These are phyloP conservation scores for Nycticorax nycticorax DNA, from an alignment of 2,113 vertebrate species.

Conservation along the genomic window DNA sequence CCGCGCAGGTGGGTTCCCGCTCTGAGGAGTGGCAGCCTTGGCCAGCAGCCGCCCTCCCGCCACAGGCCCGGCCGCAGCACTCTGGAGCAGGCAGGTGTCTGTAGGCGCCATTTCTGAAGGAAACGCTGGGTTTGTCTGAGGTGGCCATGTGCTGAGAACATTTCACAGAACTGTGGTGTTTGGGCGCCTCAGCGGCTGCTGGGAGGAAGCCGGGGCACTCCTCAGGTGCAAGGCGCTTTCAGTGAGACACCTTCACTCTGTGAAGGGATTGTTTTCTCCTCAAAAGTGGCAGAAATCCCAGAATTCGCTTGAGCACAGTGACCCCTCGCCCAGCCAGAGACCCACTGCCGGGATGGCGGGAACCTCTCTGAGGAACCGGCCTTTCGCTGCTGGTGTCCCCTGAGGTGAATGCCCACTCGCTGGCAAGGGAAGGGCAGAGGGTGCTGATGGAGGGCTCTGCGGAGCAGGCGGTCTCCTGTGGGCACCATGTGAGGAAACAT, in stretches of 20 bases:
- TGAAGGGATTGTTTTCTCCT: background rate
- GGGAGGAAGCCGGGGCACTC: background rate
- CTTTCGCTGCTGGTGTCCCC: fast-evolving
- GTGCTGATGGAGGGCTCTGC: background rate
- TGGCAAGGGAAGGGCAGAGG: fast-evolving
- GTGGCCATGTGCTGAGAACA: fast-evolving
- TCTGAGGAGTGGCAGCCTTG: background rate
- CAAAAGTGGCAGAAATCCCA: background rate
- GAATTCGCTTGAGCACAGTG: fast-evolving
- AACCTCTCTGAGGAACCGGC: fast-evolving
- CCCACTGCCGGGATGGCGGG: background rate
- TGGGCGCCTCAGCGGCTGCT: background rate
- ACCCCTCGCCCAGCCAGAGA: fast-evolving
- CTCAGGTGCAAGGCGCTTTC: background rate
- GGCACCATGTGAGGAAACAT: background rate
- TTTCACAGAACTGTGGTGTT: background rate
- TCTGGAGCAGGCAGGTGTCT: background rate
- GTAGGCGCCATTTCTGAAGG: fast-evolving
- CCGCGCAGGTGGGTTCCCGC: fast-evolving
- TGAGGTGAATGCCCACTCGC: fast-evolving
- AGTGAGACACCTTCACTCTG: background rate
- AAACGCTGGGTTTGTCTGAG: background rate
- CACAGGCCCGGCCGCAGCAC: background rate
- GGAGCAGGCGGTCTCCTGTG: background rate
- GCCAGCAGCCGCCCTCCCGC: fast-evolving